Evolutionary conservation across 2,888 invertebrate genomes (phyloP).

Genomic region (Sesia apiformis): DNA sequence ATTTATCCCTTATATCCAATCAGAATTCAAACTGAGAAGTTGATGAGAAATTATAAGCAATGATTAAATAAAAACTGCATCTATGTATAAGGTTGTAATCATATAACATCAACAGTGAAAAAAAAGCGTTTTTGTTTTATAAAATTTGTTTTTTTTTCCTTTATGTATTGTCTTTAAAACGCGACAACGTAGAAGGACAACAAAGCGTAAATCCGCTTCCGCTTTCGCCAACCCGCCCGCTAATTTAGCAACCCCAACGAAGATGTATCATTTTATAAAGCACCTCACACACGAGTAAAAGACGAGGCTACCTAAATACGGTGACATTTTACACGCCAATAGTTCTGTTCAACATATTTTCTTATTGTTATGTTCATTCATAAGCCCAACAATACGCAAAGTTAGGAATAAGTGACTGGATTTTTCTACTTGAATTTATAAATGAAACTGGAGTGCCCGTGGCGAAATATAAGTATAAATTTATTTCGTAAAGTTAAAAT

Average conservation of each 20-base stretch:
- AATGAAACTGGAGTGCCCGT: constrained; percentile 23
- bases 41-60: too few relatives aligned
- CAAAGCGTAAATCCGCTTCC: background rate
- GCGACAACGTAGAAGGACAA: too few relatives aligned
- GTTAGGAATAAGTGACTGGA: constrained; percentile 1
- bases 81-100: too few relatives aligned
- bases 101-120: too few relatives aligned
- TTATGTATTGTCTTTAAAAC: too few relatives aligned
- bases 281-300: constrained; percentile 35
- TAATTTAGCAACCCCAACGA: background rate
- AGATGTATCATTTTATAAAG: constrained; percentile 10
- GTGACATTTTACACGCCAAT: constrained; percentile 29
- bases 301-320: constrained; percentile 52
- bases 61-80: too few relatives aligned
- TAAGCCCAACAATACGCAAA: background rate
- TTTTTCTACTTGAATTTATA: constrained; percentile 9
- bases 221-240: background rate
- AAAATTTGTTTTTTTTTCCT: too few relatives aligned
- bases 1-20: too few relatives aligned
- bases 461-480: constrained; percentile 7
- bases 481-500: too few relatives aligned
- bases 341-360: background rate
- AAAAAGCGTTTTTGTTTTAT: too few relatives aligned
- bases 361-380: background rate
- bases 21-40: too few relatives aligned